A percentile compares a stretch with the other conserved stretches of the same genome.
Evolutionary conservation across 2,797 vertebrate species (phyloP).

Genomic region (Cynodonichthys magdalenae): DNA sequence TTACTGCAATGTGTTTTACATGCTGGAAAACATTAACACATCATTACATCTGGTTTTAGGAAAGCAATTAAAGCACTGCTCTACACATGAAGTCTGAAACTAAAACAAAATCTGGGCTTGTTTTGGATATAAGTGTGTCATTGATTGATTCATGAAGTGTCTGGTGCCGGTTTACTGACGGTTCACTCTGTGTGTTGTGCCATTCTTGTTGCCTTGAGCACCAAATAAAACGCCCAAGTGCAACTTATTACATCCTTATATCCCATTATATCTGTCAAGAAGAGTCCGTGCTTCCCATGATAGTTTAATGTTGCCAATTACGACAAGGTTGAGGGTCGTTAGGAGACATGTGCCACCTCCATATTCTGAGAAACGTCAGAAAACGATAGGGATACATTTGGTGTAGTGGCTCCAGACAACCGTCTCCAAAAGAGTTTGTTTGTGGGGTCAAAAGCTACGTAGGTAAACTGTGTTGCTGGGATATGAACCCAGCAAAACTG

Average conservation of each 20-base stretch:
- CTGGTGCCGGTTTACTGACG: conserved; percentile 55
- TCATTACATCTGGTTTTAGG: conserved; percentile 59
- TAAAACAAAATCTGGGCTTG: conserved; percentile 62
- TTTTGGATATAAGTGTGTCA: conserved; percentile 61
- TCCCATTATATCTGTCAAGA: conserved; percentile 51
- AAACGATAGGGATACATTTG: conserved; percentile 37
- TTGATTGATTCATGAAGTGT: conserved; percentile 72
- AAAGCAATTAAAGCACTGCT: conserved; percentile 56
- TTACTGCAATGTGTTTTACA: conserved; percentile 67
- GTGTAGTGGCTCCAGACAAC: conserved; percentile 58
- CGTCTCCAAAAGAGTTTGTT: conserved; percentile 52
- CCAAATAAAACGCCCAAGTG: conserved; percentile 52
- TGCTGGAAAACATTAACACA: conserved; percentile 72
- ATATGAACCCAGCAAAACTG: conserved; percentile 66
- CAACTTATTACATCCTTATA: conserved; percentile 61
- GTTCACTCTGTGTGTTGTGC: conserved; percentile 63
- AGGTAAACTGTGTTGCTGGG: conserved; percentile 44
- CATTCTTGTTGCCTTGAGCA: conserved; percentile 38
- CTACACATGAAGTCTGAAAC: conserved; percentile 60
- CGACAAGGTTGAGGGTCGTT: conserved; percentile 59
- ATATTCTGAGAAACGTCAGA: conserved; percentile 36
- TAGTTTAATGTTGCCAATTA: conserved; percentile 62
- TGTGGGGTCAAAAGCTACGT: conserved; percentile 43
- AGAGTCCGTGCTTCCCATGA: conserved; percentile 54
- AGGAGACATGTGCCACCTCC: conserved; percentile 29